Conservation (phyloP, 2,113 vertebrate species). For the Suricata suricatta region DNA sequence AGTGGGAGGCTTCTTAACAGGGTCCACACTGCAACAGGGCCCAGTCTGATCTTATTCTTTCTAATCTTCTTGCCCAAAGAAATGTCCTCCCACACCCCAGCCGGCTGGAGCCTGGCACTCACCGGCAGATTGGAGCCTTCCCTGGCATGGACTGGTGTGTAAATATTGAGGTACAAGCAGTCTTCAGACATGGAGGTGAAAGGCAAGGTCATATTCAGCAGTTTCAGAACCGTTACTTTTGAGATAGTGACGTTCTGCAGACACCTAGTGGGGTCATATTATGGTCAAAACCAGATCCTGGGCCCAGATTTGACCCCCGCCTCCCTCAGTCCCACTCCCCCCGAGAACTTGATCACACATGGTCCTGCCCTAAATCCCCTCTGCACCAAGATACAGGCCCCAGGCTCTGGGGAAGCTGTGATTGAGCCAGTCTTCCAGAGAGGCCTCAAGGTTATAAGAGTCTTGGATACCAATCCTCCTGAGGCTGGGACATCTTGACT, state of each 20-base stretch:
- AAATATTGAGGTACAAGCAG: constrained; percentile 83
- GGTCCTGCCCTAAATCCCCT: not conserved
- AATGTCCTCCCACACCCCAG: not conserved
- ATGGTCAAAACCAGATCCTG: not conserved
- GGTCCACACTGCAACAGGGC: not conserved
- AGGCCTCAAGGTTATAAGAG: not conserved
- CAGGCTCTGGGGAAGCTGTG: not conserved
- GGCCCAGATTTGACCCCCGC: not conserved
- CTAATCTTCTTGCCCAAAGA: not conserved
- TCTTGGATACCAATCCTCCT: not conserved
- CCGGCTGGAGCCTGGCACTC: constrained; percentile 41
- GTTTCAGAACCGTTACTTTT: rapidly evolving
- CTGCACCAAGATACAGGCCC: not conserved
- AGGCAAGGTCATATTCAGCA: not conserved
- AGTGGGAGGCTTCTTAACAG: not conserved
- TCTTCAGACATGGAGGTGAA: constrained; percentile 75
- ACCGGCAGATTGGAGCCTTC: constrained; percentile 75
- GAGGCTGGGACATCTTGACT: not conserved
- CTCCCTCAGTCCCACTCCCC: not conserved
- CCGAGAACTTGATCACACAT: not conserved
- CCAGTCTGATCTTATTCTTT: not conserved
- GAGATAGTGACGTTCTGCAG: not conserved
- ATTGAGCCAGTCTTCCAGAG: not conserved
- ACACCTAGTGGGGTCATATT: constrained; percentile 32
- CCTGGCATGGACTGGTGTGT: constrained; percentile 59